These are phyloP conservation scores for Drosophila demipolita DNA, from an alignment of 2,888 invertebrate genomes.

Conservation along the genomic window DNA sequence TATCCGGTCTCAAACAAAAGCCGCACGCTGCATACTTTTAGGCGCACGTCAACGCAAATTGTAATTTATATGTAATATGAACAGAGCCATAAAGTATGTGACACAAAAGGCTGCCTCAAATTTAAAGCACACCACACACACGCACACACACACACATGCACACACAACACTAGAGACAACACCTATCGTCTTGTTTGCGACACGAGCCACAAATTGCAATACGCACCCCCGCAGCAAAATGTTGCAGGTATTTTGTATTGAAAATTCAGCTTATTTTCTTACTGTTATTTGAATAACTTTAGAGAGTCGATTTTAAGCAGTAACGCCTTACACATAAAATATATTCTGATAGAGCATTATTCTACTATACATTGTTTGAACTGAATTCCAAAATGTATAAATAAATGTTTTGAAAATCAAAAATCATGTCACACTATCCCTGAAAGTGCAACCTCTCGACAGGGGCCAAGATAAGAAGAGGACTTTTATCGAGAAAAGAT, in stretches of 20 bases:
- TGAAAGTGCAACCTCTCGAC: neutral
- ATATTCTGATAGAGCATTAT: neutral
- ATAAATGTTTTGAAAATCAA: neutral
- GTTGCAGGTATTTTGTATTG: neutral
- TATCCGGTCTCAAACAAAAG: conserved; percentile 78
- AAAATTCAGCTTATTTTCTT: neutral
- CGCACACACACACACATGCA: too few species aligned
- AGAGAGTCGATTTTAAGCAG: neutral
- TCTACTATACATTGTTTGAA: too few species aligned
- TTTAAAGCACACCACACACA: conserved; percentile 47
- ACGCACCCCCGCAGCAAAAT: too few species aligned
- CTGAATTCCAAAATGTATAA: neutral
- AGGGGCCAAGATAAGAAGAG: neutral
- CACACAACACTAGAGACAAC: conserved; percentile 13
- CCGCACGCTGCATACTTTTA: conserved; percentile 65
- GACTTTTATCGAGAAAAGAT: neutral
- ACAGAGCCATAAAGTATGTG: conserved; percentile 71
- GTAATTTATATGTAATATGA: conserved; percentile 81
- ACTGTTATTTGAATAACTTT: neutral
- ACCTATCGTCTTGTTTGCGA: neutral
- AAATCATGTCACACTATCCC: neutral
- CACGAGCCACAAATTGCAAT: conserved; percentile 11
- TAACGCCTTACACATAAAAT: neutral
- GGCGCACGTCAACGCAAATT: conserved; percentile 78
- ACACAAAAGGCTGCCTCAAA: conserved; percentile 56